These are phyloP conservation scores for Trachurus trachurus DNA, from an alignment of 2,797 vertebrate genomes.

Conservation along the genomic window DNA sequence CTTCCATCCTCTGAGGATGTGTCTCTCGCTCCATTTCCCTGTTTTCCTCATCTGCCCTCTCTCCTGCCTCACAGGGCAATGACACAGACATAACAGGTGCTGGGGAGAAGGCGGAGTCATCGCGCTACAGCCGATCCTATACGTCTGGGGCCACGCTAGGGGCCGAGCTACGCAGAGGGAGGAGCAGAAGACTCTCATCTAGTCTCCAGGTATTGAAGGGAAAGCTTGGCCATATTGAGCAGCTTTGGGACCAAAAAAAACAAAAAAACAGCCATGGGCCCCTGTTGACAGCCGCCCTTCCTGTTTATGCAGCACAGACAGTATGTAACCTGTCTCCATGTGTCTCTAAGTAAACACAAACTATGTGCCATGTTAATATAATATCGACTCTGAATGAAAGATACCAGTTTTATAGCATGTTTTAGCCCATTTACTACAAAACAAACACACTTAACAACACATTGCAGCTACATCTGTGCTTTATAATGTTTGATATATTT, in stretches of 20 bases:
- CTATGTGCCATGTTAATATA: neutral
- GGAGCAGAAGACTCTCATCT: constrained; percentile 85
- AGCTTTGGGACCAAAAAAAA: constrained; percentile 16
- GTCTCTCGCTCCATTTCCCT: neutral
- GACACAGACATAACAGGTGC: constrained; percentile 75
- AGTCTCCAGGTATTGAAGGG: constrained; percentile 83
- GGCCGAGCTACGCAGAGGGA: constrained; percentile 84
- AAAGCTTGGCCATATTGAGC: neutral
- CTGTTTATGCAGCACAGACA: neutral
- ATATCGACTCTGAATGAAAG: neutral
- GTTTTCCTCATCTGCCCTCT: constrained; percentile 9
- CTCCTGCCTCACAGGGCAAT: constrained; percentile 69
- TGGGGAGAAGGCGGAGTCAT: constrained; percentile 81
- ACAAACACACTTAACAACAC: too few relatives aligned
- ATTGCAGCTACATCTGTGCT: too few relatives aligned
- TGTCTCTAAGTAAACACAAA: neutral
- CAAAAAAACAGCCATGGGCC: neutral
- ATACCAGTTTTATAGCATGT: neutral
- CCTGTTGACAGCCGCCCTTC: neutral
- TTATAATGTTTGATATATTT: too few relatives aligned
- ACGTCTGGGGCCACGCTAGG: constrained; percentile 87
- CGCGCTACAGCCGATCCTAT: constrained; percentile 87
- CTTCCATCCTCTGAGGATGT: neutral
- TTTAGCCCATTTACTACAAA: too few relatives aligned
- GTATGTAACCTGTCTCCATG: neutral